Base-by-base conservation (phyloP, 2,797 vertebrate genomes). In the Falco rusticolus region DNA sequence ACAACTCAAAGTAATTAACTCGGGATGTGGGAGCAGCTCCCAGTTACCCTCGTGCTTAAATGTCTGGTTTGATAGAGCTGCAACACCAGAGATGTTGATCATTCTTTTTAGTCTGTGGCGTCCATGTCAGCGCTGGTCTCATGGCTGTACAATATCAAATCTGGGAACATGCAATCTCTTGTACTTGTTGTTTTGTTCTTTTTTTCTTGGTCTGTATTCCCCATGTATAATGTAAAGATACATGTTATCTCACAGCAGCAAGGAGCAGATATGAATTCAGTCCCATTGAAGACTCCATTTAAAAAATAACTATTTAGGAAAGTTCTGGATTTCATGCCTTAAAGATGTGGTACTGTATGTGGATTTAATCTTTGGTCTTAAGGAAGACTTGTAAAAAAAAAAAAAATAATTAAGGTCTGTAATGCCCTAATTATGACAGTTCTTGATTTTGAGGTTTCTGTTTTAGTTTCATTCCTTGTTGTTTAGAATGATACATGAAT, bases 401-500 rank as follows among this genome's bases (percentile, higher is more conserved):
- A 41, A 3, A 22, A 45, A 65, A 54, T 3, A 57, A 24, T 50
- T 29, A 37, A 87, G 83, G 53, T 94, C 64, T 93, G 64, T 84
- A 43, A 77, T 54, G 34, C 75, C 84, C 70, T 48, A 25, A 65
- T 78, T 85, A 74, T 37, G 66, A 65, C 47, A n/a, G 20, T 75
- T 82, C 21, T 78, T 74, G 61, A 68, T 93, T 88, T 76, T 29
- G 34, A 91, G 76, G 37, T 75, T 95, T 88, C 47, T 89, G 76
- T 74, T 94, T 13, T 54, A 64, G 76, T 85, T 93, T 56, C 31
- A 31, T 91, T 85, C 76, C 57, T 69, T 64, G 71, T 93, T 91
- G 71, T 93, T 91, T 70, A 89, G 91, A 91, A 82, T 43, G 66
- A n/a, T 89, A 28, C 3, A 26, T 78, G 56, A 74, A 69, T 72